Evolutionary conservation across 2,113 vertebrate species (phyloP).

Genomic region (Sciurus niger): DNA sequence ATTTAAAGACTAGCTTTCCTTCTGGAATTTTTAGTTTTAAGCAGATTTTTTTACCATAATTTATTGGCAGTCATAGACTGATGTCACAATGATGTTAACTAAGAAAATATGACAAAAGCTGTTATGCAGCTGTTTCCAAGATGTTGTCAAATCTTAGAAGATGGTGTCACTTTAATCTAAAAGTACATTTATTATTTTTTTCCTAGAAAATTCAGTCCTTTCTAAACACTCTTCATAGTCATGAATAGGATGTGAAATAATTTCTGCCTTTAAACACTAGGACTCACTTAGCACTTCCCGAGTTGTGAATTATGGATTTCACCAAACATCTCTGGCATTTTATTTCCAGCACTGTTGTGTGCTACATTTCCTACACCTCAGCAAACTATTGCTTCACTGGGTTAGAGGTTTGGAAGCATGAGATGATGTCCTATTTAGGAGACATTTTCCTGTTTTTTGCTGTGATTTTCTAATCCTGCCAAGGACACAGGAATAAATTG

Average conservation of each 20-base stretch:
- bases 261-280: not conserved
- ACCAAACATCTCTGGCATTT: not conserved
- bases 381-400: not conserved
- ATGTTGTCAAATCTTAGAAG: constrained; percentile 59
- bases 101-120: constrained; percentile 62
- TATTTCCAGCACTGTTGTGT: not conserved
- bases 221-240: constrained; percentile 31
- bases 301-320: not conserved
- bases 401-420: not conserved
- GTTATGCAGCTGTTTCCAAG: constrained; percentile 64
- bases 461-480: not conserved
- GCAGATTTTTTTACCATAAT: constrained; percentile 50
- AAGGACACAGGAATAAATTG: not conserved
- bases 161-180: constrained; percentile 38
- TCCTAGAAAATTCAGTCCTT: constrained; percentile 40
- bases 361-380: not conserved
- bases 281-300: not conserved
- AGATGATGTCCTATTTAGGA: not conserved
- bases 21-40: constrained; percentile 39
- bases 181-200: constrained; percentile 56
- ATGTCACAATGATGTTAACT: constrained; percentile 63
- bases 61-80: constrained; percentile 3
- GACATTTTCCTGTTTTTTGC: not conserved
- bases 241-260: not conserved
- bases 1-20: constrained; percentile 43